Conservation (phyloP, 1,140 invertebrate species). For the Drosophila kanapiae region DNA sequence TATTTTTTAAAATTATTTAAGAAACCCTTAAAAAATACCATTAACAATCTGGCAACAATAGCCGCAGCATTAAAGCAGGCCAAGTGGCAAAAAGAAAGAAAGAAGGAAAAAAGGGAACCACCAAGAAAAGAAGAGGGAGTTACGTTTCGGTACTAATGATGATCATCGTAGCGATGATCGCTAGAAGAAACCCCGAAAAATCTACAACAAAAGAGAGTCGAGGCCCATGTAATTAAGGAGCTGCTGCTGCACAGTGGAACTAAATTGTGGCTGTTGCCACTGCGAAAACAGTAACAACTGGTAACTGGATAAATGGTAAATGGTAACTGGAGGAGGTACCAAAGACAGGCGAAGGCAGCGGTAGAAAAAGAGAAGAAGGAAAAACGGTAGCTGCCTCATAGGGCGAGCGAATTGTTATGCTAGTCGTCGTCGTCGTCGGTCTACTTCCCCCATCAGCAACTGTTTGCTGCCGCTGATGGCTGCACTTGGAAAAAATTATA, state of each 20-base stretch:
- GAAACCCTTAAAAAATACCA: too few species aligned
- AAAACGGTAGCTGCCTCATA: constrained; percentile 80
- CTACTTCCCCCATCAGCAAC: constrained; percentile 58
- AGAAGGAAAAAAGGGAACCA: constrained; percentile 20
- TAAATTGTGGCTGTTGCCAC: constrained; percentile 67
- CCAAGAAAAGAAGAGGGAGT: constrained; percentile 46
- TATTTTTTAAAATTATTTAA: too few species aligned
- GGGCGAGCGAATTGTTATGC: constrained; percentile 83
- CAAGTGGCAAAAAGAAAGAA: constrained; percentile 53
- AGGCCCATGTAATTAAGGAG: constrained; percentile 42
- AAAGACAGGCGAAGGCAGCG: constrained; percentile 18
- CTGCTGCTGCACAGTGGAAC: constrained; percentile 72
- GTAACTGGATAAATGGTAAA: constrained; percentile 15
- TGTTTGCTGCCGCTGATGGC: constrained; percentile 20
- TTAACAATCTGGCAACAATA: constrained; percentile 32
- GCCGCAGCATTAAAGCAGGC: constrained; percentile 54
- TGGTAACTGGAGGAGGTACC: constrained; percentile 24
- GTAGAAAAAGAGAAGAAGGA: constrained; percentile 56
- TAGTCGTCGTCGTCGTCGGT: constrained; percentile 63
- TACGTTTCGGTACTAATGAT: constrained; percentile 34
- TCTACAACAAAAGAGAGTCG: constrained; percentile 46
- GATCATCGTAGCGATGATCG: constrained; percentile 47
- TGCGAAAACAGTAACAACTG: constrained; percentile 53
- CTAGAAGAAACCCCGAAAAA: constrained; percentile 57
- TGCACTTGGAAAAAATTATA: constrained; percentile 22